Conservation (phyloP, 2,888 invertebrate genomes). For the Neoaliturus tenellus region DNA sequence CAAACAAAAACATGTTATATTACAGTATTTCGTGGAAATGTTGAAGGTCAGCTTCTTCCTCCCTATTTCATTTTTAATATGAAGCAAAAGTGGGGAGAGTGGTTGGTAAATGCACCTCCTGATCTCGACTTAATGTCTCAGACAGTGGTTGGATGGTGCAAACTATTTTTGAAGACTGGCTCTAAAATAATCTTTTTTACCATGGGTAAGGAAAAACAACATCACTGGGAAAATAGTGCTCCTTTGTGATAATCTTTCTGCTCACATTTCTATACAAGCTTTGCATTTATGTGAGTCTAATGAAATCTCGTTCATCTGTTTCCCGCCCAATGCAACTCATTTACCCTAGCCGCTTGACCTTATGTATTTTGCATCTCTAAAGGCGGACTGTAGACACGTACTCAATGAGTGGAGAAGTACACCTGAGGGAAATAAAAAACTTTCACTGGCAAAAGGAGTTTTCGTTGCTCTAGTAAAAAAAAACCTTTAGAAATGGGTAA, state of each 20-base stretch:
- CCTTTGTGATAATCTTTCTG: constrained; percentile 11
- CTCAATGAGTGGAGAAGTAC: constrained; percentile 36
- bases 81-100: constrained; percentile 23
- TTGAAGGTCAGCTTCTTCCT: neutral
- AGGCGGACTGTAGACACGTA: constrained; percentile 24
- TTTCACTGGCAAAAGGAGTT: constrained; percentile 9
- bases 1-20: constrained; percentile 22
- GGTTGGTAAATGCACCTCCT: constrained; percentile 5
- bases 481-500: too few species aligned
- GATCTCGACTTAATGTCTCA: neutral
- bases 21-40: constrained; percentile 5
- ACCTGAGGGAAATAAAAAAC: constrained; percentile 17
- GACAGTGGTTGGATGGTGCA: constrained; percentile 15
- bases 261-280: neutral
- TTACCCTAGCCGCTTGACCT: constrained; percentile 36
- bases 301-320: constrained; percentile 37
- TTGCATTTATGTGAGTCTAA: neutral
- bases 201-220: neutral
- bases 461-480: constrained; percentile 28
- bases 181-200: neutral
- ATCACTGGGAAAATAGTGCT: neutral
- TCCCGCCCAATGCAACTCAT: constrained; percentile 41
- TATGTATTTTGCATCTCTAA: constrained; percentile 18
- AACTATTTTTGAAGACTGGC: constrained; percentile 3
- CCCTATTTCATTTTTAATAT: constrained; percentile 21